Percentiles rank a stretch among this genome's conserved stretches.
phyloP scores from a whole-genome alignment of 2,888 invertebrate genomes.

The Tetheella fluctuosa region DNA sequence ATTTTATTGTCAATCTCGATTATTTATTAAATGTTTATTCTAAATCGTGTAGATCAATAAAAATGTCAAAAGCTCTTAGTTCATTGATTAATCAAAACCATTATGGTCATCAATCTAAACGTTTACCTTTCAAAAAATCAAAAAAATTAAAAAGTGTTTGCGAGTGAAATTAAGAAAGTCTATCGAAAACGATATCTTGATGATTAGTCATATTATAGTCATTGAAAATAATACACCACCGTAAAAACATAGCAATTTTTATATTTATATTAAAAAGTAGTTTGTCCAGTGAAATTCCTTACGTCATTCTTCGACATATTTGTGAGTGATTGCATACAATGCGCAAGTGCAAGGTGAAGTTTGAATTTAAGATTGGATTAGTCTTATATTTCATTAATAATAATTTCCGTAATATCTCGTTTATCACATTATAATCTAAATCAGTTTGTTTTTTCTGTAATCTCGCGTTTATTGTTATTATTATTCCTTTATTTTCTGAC shows the following conservation, averaged over 20 bases:
- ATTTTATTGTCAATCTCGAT: not conserved
- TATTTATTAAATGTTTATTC: not conserved
- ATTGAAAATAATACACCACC: too few relatives aligned
- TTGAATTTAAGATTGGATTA: constrained; percentile 16
- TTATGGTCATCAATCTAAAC: not conserved
- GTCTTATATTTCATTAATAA: constrained; percentile 1
- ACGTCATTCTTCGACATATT: constrained; percentile 26
- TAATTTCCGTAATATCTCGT: not conserved
- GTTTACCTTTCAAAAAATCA: too few relatives aligned
- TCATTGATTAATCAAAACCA: not conserved
- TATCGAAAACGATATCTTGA: too few relatives aligned
- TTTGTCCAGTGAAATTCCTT: constrained; percentile 16
- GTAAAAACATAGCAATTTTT: not conserved
- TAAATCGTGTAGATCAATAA: not conserved
- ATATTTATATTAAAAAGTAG: not conserved
- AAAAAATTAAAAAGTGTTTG: too few relatives aligned
- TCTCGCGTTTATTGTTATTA: too few relatives aligned
- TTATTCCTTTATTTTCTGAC: too few relatives aligned
- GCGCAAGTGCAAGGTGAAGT: constrained; percentile 36
- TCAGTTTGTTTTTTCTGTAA: not conserved
- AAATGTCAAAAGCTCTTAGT: not conserved
- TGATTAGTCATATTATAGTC: too few relatives aligned
- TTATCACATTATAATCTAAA: not conserved
- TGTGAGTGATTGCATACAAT: constrained; percentile 33
- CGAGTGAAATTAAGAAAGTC: too few relatives aligned